phyloP scores from a whole-genome alignment of 2,797 vertebrate genomes.

The Lophotriccus pileatus region DNA sequence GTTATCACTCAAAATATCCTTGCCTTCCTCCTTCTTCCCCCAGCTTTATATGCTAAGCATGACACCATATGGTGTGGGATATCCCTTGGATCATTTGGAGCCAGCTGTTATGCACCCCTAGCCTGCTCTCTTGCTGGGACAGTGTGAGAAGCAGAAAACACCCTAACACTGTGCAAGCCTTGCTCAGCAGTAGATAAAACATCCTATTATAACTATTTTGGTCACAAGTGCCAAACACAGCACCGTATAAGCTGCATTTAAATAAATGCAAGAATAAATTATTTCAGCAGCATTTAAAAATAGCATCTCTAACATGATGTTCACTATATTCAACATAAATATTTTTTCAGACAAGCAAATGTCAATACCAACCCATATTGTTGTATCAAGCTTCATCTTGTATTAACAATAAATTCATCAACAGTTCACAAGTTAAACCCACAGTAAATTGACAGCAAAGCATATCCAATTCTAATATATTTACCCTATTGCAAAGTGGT shows the following conservation, averaged over 20 bases:
- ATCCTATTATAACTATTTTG: neutral
- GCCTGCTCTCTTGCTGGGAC: neutral
- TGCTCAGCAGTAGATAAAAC: neutral
- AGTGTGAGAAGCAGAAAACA: neutral
- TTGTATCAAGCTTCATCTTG: neutral
- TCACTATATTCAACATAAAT: neutral
- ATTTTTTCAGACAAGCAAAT: neutral
- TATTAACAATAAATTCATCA: neutral
- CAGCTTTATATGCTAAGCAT: neutral
- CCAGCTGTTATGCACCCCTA: neutral
- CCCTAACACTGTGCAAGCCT: neutral
- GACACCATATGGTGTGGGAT: neutral
- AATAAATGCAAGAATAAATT: neutral
- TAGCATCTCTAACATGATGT: neutral
- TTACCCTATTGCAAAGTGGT: neutral
- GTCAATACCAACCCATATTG: neutral
- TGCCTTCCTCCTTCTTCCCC: neutral
- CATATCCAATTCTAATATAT: neutral
- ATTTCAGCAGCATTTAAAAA: neutral
- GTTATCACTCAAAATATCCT: fast-evolving
- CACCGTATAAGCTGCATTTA: neutral
- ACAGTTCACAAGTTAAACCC: neutral
- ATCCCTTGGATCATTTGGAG: neutral
- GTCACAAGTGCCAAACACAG: neutral
- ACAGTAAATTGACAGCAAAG: neutral